Percentiles rank a stretch among this genome's conserved stretches.
Evolutionary conservation across 2,888 invertebrate genomes (phyloP).

Genomic region (Coremacera marginata): DNA sequence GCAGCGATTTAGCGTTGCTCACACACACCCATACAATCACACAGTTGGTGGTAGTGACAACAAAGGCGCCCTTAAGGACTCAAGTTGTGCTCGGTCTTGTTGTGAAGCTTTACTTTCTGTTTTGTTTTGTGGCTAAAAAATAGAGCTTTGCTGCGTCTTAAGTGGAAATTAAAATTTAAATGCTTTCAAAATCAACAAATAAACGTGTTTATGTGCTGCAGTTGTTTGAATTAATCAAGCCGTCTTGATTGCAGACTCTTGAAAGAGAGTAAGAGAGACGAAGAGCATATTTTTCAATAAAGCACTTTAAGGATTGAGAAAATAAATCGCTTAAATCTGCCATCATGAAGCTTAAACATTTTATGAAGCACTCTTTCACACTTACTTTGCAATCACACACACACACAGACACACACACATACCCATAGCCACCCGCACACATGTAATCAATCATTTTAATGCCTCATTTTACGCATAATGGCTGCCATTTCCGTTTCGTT

Average conservation of each 20-base stretch:
- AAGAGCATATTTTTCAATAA: not conserved
- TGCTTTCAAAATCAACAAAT: not conserved
- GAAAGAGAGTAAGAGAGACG: not conserved
- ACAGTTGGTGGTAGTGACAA: too few relatives aligned
- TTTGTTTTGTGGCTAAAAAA: too few relatives aligned
- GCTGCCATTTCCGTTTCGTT: slow-evolving; percentile 25
- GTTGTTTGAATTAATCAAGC: too few relatives aligned
- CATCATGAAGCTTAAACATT: too few relatives aligned
- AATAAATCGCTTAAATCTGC: too few relatives aligned
- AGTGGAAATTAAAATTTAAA: slow-evolving; percentile 15
- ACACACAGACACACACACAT: not conserved
- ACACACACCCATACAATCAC: too few relatives aligned
- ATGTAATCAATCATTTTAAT: slow-evolving; percentile 32
- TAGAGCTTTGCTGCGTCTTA: not conserved
- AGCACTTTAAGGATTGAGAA: not conserved
- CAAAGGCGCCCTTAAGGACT: too few relatives aligned
- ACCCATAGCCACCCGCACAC: not conserved
- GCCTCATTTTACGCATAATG: slow-evolving; percentile 29
- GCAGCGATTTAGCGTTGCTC: not conserved
- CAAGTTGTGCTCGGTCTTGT: too few relatives aligned
- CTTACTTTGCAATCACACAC: not conserved
- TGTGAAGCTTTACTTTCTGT: too few relatives aligned
- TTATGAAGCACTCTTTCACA: not conserved
- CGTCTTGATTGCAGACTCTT: not conserved
- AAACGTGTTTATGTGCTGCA: not conserved